These are phyloP conservation scores for Chymomyza costata DNA, from an alignment of 1,140 invertebrate species.

Conservation along the genomic window DNA sequence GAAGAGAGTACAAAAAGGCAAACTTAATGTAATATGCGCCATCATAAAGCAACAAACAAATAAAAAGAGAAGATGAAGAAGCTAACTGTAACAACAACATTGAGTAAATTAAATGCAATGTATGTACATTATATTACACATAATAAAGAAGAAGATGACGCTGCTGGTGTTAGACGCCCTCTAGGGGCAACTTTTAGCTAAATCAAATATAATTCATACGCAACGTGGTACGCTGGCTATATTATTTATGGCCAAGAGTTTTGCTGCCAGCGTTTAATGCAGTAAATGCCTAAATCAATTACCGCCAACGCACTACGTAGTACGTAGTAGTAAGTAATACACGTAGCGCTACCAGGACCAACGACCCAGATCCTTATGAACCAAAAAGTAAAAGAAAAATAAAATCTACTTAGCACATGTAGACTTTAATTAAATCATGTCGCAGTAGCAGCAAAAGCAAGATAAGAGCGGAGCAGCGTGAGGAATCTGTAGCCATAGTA, in stretches of 20 bases:
- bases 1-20: too few species aligned
- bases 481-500: too few species aligned
- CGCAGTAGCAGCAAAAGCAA: slow-evolving; percentile 11
- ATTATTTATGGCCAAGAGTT: slow-evolving; percentile 33
- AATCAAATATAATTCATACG: slow-evolving; percentile 21
- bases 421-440: slow-evolving; percentile 68
- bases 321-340: neutral
- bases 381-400: slow-evolving; percentile 52
- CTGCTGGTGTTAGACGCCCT: too few species aligned
- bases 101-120: slow-evolving; percentile 40
- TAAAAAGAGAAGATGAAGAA: too few species aligned
- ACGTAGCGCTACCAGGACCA: slow-evolving; percentile 21
- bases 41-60: too few species aligned
- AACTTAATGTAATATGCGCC: too few species aligned
- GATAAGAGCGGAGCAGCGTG: too few species aligned
- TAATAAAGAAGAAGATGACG: too few species aligned
- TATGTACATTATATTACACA: too few species aligned
- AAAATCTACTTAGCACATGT: slow-evolving; percentile 71
- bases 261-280: slow-evolving; percentile 42
- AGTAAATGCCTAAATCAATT: slow-evolving; percentile 66
- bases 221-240: slow-evolving; percentile 8
- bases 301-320: slow-evolving; percentile 14
- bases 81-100: too few species aligned
- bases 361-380: too few species aligned
- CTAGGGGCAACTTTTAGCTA: too few species aligned